Base-by-base conservation (phyloP, 1,140 invertebrate species). In the Arion vulgaris region DNA sequence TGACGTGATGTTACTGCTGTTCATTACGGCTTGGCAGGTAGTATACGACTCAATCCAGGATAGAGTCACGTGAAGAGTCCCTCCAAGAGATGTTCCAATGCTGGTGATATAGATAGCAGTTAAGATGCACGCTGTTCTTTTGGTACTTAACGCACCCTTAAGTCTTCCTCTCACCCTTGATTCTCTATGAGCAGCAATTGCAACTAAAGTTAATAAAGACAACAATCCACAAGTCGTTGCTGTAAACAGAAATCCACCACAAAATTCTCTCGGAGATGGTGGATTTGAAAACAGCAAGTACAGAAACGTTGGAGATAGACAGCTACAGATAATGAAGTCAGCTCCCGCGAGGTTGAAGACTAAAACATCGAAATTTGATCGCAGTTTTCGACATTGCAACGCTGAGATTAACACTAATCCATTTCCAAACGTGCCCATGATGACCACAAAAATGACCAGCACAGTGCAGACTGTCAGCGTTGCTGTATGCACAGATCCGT, bases 271-370 rank as follows among this genome's bases (percentile, higher is more conserved):
- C 15, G 88, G 88, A 1, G 84, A 76, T 15, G 87, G 86, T 26
- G 88, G 87, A 32, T 86, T 84, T 0, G 83, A 75, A 77, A 87
- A 89, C 28, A 89, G 82, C 19, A 88, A 73, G 69, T 86, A 86
- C 11, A 89, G 75, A 76, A 88, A 89, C 13, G 85, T 84, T 2
- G 88, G 87, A 0, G 88, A 82, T 28, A 89, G 79, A 75, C 87
- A 86, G 19, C 85, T 82, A 45, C 87, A 89, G 69, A 88, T 80
- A 2, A 89, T 84, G 36, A 89, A 88, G 78, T 89, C 88, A 0
- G 87, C 83, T 32, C 83, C 86, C 9, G 88, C 86, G 9, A 89
- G 81, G 49, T 89, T 89, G 17, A 87, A 53, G 41, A 89, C 68
- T 26, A 89, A 78, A 66, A 88, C 76, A 77, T 87, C 87, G 77